These are phyloP conservation scores for Dinothrombium tinctorium DNA, from an alignment of 1,140 invertebrate genomes.

Conservation along the genomic window DNA sequence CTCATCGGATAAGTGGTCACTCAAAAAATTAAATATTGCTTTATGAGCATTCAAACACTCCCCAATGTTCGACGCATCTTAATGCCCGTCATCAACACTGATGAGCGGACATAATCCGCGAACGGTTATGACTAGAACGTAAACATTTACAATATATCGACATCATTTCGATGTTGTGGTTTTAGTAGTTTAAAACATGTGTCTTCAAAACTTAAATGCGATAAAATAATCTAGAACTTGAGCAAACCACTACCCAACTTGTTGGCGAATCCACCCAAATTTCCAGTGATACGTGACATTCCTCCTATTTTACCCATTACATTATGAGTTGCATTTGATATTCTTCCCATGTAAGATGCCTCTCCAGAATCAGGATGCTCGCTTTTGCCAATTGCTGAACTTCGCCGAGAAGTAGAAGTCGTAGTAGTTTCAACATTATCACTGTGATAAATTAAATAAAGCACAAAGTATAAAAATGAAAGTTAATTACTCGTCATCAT, in stretches of 20 bases:
- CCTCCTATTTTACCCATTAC: slow-evolving; percentile 50
- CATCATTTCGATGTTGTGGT: too few species aligned
- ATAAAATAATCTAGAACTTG: slow-evolving; percentile 10
- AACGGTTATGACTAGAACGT: too few species aligned
- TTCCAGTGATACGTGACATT: slow-evolving; percentile 22
- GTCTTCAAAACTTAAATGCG: neutral
- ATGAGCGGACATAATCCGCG: too few species aligned
- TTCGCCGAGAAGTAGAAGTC: neutral
- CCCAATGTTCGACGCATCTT: too few species aligned
- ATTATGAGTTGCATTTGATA: slow-evolving; percentile 43
- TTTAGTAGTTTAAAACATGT: too few species aligned
- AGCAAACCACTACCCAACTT: slow-evolving; percentile 25
- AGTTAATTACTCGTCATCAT: slow-evolving; percentile 4
- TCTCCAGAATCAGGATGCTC: neutral
- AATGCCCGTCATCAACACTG: too few species aligned
- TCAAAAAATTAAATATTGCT: too few species aligned
- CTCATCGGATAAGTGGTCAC: too few species aligned
- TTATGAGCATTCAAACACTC: too few species aligned
- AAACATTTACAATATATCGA: too few species aligned
- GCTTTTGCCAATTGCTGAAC: neutral
- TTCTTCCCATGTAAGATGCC: slow-evolving; percentile 26
- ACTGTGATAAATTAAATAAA: slow-evolving; percentile 16
- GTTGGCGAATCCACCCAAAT: slow-evolving; percentile 35
- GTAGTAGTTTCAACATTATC: slow-evolving; percentile 10
- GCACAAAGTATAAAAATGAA: neutral